These are phyloP conservation scores for Tenthredo distinguenda DNA, from an alignment of 2,888 invertebrate species.

Conservation along the genomic window DNA sequence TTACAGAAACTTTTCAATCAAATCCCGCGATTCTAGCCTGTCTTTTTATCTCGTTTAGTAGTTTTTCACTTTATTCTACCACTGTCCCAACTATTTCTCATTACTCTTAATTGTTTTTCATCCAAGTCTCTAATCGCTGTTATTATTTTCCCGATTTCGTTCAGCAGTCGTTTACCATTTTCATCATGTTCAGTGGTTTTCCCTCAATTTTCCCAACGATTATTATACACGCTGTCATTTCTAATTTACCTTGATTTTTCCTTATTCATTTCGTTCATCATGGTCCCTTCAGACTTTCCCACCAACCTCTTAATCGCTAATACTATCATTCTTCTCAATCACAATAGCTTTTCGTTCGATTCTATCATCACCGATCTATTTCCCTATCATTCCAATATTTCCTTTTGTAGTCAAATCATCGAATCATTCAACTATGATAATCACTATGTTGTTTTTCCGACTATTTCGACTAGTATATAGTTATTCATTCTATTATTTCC, in stretches of 20 bases:
- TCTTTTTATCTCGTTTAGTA: background rate
- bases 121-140: background rate
- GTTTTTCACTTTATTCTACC: background rate
- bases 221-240: background rate
- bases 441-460: background rate
- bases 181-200: background rate
- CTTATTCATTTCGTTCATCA: background rate
- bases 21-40: too few species aligned
- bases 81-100: background rate
- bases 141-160: background rate
- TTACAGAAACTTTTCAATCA: too few species aligned
- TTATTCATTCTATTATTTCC: background rate
- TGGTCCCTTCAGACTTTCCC: background rate
- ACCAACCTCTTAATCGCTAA: background rate
- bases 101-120: background rate
- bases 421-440: background rate
- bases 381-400: background rate
- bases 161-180: background rate
- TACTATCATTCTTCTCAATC: background rate
- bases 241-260: background rate
- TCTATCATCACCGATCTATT: background rate
- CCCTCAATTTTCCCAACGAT: background rate
- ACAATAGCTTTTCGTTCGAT: background rate
- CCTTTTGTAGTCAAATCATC: background rate
- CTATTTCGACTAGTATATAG: background rate